phyloP scores from a whole-genome alignment of 1,140 invertebrate species.

The Papilio aristodemus region DNA sequence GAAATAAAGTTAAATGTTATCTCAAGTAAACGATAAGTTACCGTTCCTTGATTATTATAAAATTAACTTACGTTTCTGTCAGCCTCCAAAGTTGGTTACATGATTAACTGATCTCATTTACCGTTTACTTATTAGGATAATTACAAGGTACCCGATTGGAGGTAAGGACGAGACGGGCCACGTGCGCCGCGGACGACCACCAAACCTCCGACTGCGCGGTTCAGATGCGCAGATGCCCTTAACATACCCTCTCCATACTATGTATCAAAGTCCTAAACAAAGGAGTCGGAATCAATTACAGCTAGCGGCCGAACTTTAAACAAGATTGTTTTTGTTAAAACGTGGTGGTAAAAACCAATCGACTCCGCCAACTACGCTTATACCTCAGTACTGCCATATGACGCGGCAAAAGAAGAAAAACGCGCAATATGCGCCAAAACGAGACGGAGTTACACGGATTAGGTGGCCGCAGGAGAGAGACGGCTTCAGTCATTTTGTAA shows the following conservation, averaged over 20 bases:
- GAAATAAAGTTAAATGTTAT: neutral
- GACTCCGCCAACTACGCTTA: conserved; percentile 59
- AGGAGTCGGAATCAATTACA: conserved; percentile 70
- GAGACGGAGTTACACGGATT: conserved; percentile 65
- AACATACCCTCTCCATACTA: conserved; percentile 66
- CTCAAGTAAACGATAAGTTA: neutral
- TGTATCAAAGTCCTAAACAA: conserved; percentile 67
- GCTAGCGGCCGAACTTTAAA: conserved; percentile 40
- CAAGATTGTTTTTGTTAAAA: conserved; percentile 22
- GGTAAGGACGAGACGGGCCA: conserved; percentile 55
- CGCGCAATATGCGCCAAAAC: conserved; percentile 73
- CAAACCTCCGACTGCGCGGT: conserved; percentile 65
- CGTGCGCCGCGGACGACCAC: conserved; percentile 68
- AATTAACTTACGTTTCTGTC: conserved; percentile 25
- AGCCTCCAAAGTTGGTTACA: conserved; percentile 9
- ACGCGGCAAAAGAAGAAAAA: conserved; percentile 79
- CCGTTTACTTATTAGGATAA: conserved; percentile 61
- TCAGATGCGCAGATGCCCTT: conserved; percentile 66
- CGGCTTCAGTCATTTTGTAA: conserved; percentile 75
- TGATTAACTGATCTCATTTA: conserved; percentile 10
- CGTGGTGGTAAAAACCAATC: conserved; percentile 35
- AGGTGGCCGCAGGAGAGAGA: conserved; percentile 61
- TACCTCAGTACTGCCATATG: conserved; percentile 70
- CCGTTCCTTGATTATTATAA: neutral
- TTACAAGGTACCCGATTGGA: conserved; percentile 36